A percentile compares a stretch with the other conserved stretches of the same genome.
phyloP scores from a whole-genome alignment of 2,888 invertebrate species.

The Drosophila subsilvestris region DNA sequence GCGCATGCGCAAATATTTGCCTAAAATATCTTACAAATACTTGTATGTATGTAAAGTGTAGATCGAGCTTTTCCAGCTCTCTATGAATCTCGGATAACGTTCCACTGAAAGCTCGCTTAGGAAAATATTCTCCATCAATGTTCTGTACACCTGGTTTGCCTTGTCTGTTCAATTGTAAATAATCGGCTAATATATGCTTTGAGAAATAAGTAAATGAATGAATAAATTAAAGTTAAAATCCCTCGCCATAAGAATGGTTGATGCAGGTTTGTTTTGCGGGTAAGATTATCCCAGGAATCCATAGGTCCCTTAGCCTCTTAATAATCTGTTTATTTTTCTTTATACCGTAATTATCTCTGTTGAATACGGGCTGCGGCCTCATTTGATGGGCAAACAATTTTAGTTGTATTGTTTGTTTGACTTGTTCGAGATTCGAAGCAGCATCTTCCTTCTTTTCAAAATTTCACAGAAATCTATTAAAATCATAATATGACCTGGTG shows the following conservation, averaged over 20 bases:
- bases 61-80: constrained; percentile 20
- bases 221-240: too few relatives aligned
- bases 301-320: constrained; percentile 2
- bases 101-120: constrained; percentile 20
- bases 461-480: too few relatives aligned
- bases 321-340: constrained; percentile 25
- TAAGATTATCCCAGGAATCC: too few relatives aligned
- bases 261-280: too few relatives aligned
- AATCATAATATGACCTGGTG: too few relatives aligned
- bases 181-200: too few relatives aligned
- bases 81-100: constrained; percentile 14
- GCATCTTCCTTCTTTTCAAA: too few relatives aligned
- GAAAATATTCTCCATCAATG: constrained; percentile 9
- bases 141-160: constrained; percentile 20
- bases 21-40: constrained; percentile 36
- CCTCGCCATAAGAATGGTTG: too few relatives aligned
- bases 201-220: too few relatives aligned
- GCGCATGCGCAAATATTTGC: constrained; percentile 52
- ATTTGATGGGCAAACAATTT: constrained; percentile 76
- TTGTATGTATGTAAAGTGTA: not conserved
- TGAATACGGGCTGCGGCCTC: constrained; percentile 68
- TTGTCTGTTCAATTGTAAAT: too few relatives aligned
- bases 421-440: too few relatives aligned
- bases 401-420: too few relatives aligned
- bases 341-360: constrained; percentile 27